Conservation (phyloP, 2,113 vertebrate species). For the Oostethus manadensis region DNA sequence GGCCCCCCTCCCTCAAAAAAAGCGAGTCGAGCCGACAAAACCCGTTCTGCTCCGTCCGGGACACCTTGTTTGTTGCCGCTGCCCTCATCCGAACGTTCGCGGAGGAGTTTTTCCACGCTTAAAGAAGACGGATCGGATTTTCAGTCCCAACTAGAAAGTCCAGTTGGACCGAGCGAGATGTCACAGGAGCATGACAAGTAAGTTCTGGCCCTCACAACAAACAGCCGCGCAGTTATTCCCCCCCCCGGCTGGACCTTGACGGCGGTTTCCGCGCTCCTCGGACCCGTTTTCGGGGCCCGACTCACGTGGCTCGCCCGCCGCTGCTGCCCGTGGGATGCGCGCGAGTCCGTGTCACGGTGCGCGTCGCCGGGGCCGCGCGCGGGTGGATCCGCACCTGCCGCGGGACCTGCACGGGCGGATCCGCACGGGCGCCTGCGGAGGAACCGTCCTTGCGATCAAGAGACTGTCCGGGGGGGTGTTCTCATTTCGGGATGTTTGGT, state of each 20-base stretch:
- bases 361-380: too few relatives aligned
- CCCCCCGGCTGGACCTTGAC: too few relatives aligned
- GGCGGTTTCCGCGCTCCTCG: too few relatives aligned
- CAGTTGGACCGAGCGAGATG: constrained; percentile 94
- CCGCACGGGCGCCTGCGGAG: constrained; percentile 44
- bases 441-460: too few relatives aligned
- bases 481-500: constrained; percentile 45
- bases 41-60: constrained; percentile 77
- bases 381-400: constrained; percentile 75
- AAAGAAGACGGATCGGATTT: constrained; percentile 83
- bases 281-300: not conserved
- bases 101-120: constrained; percentile 56
- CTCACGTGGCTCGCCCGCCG: constrained; percentile 13
- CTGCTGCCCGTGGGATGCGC: too few relatives aligned
- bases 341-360: too few relatives aligned
- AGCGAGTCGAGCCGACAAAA: constrained; percentile 94
- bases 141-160: constrained; percentile 95
- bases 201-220: constrained; percentile 60
- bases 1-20: constrained; percentile 71
- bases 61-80: constrained; percentile 71
- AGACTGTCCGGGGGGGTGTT: constrained; percentile 31
- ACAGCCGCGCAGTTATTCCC: too few relatives aligned
- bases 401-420: constrained; percentile 70
- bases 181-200: constrained; percentile 99
- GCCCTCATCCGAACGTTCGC: constrained; percentile 72